Base-by-base conservation (phyloP, 2,888 invertebrate species). In the Dicycla oo region DNA sequence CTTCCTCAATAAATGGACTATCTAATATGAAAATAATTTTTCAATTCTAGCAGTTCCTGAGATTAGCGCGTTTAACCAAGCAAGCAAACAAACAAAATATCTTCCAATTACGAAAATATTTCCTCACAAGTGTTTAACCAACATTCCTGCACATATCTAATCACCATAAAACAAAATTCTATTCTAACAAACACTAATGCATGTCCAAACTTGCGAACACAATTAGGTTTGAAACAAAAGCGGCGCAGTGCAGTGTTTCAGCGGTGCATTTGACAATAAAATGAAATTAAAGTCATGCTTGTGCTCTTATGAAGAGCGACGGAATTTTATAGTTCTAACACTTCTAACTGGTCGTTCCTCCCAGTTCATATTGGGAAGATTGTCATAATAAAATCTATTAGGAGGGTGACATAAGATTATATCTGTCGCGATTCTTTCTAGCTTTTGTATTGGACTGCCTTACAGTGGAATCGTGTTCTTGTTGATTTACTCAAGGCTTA, bases 211-310 rank as follows among this genome's bases (percentile, higher is more conserved):
- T 80, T 68, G 61, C 61, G 63, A 80, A 82, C 80, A 66, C 69
- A 82, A 73, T 79, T 82, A 64, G 30, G 58, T 82, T 57, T 47
- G 69, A 74, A 79, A 82, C 80, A 79, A 74, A 79, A 83, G 69
- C 75, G 56, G 67, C 77, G 81, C 77, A 81, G 58, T 81, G 74
- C 83, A 73, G 75, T 67, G 62, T 78, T 63, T 49, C 56, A 72
- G 75, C 75, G 78, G 81, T 89, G 91, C 88, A 89, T 89, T 89
- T 88, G 88, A 91, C 88, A 88, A 88, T 89, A 86, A 89, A 93
- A 92, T 93, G 83, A 86, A 90, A 92, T 91, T 92, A 90, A 88
- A 87, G 87, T 87, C 86, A 77, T 78, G 74, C 84, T 79, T 78
- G 74, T 83, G 80, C 84, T 80, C 82, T 88, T 88, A 91, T 92